Evolutionary conservation across 2,888 invertebrate genomes (phyloP).

Genomic region (Pseudanteris insignis): DNA sequence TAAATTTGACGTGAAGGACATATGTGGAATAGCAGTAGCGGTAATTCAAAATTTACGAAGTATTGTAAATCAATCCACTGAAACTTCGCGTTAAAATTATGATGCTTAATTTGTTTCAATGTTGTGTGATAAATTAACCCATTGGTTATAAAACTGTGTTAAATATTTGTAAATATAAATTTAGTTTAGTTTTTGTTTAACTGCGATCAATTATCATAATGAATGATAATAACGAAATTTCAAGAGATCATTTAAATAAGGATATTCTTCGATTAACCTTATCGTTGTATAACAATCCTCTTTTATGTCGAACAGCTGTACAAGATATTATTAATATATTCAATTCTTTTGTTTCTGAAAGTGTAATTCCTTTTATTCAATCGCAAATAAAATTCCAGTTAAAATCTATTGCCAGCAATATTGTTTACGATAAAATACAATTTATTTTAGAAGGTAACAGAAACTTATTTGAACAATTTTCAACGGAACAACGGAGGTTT

Average conservation of each 20-base stretch:
- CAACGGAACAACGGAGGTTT: constrained; percentile 25
- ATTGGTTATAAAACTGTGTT: too few species aligned
- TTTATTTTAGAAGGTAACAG: constrained; percentile 25
- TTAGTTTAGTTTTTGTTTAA: too few species aligned
- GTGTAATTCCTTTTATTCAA: constrained; percentile 1
- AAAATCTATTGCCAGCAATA: neutral
- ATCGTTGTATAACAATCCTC: neutral
- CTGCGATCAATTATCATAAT: neutral
- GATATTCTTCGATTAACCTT: neutral
- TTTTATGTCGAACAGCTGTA: neutral
- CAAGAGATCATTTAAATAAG: neutral
- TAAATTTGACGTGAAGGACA: neutral
- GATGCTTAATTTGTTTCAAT: too few species aligned
- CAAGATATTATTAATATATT: neutral
- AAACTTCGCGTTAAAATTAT: too few species aligned
- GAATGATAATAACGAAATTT: neutral
- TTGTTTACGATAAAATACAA: neutral
- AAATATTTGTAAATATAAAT: too few species aligned
- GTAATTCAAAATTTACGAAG: neutral
- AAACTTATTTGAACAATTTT: constrained; percentile 21
- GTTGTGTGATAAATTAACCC: too few species aligned
- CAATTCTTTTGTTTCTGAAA: neutral
- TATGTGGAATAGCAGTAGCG: neutral
- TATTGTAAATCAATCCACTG: too few species aligned
- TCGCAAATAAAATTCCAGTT: neutral